Evolutionary conservation across 1,140 invertebrate genomes (phyloP).

Genomic region (Matsumurasca onukii): DNA sequence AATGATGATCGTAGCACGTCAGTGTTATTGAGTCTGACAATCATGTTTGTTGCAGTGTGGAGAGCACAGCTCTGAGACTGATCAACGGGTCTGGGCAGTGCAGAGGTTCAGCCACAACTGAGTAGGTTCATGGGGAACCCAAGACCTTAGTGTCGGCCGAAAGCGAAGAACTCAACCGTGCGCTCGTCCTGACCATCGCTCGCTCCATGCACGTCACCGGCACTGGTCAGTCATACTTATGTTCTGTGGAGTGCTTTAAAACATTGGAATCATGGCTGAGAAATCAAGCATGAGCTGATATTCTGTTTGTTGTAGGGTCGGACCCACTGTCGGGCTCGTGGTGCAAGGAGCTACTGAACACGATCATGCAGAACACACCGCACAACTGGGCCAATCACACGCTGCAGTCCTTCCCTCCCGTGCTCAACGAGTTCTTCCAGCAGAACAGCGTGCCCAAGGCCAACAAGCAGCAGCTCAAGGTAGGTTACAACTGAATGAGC

Average conservation of each 20-base stretch:
- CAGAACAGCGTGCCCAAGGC: slow-evolving; percentile 83
- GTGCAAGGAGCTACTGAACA: slow-evolving; percentile 87
- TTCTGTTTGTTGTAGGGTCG: too few relatives aligned
- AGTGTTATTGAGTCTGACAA: too few relatives aligned
- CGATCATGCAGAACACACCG: slow-evolving; percentile 92
- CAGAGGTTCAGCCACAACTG: slow-evolving; percentile 88
- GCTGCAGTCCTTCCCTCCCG: slow-evolving; percentile 85
- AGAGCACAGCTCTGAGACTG: slow-evolving; percentile 87
- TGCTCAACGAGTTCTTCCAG: slow-evolving; percentile 83
- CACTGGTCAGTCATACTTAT: too few relatives aligned
- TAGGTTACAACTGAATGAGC: slow-evolving; percentile 42
- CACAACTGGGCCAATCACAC: slow-evolving; percentile 94
- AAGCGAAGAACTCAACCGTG: slow-evolving; percentile 92
- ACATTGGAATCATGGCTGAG: too few relatives aligned
- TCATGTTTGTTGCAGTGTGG: slow-evolving; percentile 65
- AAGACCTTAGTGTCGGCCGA: slow-evolving; percentile 89
- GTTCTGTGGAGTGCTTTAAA: too few relatives aligned
- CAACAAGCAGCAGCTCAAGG: slow-evolving; percentile 85
- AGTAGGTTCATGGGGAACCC: slow-evolving; percentile 84
- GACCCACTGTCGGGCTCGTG: slow-evolving; percentile 73
- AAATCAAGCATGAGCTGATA: too few relatives aligned
- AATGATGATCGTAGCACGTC: too few relatives aligned
- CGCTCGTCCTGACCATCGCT: slow-evolving; percentile 81
- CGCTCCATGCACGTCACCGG: slow-evolving; percentile 92
- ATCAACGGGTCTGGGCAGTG: slow-evolving; percentile 89